Base-by-base conservation (phyloP, 2,113 vertebrate genomes). In the Scolopax mira region DNA sequence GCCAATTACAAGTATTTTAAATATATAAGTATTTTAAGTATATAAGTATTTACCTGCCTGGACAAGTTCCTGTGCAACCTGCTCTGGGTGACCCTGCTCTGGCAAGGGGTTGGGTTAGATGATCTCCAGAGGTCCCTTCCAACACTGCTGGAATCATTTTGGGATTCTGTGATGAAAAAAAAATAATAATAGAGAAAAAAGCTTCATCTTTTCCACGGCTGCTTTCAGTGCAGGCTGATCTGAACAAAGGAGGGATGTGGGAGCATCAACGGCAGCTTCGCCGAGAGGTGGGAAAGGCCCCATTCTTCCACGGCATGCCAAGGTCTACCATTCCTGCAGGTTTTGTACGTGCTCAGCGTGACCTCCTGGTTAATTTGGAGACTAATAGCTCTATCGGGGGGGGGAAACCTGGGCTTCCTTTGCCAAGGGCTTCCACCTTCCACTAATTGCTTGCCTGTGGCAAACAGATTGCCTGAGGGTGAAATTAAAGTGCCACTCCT, bases 401-500 rank as follows among this genome's bases (percentile, higher is more conserved):
- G 61, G 75, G 85, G 42, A 67, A 74, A 28, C 64, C 82, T 73
- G 85, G 58, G 44, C 46, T 84, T 69, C 72, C 42, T 58, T 70
- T 82, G 71, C 66, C 21, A 6, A 19, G 73, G 35, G 41, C 62
- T 61, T 49, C 3, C 55, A 15, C 58, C 2, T 24, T 51, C 24
- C 10, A 18, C 48, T 91, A 73, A 57, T 64, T 85, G 77, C 81
- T 91, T 90, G 91, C 91, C 95, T 67, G 90, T 87, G 84, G 92
- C 92, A 93, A 95, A 52, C 90, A 78, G 69, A 23, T 74, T 71
- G 96, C 96, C 92, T 84, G 11, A 22, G 86, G 97, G 62, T 44
- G 64, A 79, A 85, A 73, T 79, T 79, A 33, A 80, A 79, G 54
- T 25, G 70, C 66, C 54, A 6, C 62, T 79, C 94, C 67, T 71